phyloP scores from a whole-genome alignment of 2,797 vertebrate genomes.

The Mormyrops boulengeri region DNA sequence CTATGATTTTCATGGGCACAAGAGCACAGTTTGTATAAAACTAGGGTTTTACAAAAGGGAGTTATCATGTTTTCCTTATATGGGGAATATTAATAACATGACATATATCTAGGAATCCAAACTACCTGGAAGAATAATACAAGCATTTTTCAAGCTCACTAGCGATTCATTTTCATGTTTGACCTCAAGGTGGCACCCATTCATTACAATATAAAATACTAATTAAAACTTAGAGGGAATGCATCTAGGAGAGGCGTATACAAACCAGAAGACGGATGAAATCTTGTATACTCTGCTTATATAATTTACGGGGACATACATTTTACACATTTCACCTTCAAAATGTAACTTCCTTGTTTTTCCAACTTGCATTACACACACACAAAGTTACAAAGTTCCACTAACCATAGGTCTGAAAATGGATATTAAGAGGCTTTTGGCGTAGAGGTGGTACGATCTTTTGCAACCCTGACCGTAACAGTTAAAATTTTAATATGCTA shows the following conservation, averaged over 20 bases:
- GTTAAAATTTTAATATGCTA: constrained; percentile 14
- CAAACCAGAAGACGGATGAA: neutral
- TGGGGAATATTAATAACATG: constrained; percentile 1
- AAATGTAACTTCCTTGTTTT: neutral
- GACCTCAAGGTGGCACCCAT: constrained; percentile 64
- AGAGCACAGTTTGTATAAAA: neutral
- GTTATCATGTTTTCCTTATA: neutral
- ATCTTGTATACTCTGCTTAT: neutral
- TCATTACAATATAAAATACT: constrained; percentile 25
- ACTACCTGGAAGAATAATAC: neutral
- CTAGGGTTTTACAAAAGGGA: neutral
- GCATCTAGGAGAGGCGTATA: neutral
- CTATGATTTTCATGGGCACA: neutral
- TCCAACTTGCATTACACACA: neutral
- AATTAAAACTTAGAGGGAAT: constrained; percentile 8
- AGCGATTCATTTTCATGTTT: neutral
- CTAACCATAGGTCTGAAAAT: neutral
- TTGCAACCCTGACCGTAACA: neutral
- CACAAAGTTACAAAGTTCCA: neutral
- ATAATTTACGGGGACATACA: neutral
- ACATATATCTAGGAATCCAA: neutral
- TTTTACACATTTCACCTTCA: neutral
- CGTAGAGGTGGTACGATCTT: neutral
- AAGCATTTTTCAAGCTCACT: neutral
- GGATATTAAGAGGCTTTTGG: neutral